These are phyloP conservation scores for Sphaeridia pumilis DNA, from an alignment of 2,888 invertebrate species.

Conservation along the genomic window DNA sequence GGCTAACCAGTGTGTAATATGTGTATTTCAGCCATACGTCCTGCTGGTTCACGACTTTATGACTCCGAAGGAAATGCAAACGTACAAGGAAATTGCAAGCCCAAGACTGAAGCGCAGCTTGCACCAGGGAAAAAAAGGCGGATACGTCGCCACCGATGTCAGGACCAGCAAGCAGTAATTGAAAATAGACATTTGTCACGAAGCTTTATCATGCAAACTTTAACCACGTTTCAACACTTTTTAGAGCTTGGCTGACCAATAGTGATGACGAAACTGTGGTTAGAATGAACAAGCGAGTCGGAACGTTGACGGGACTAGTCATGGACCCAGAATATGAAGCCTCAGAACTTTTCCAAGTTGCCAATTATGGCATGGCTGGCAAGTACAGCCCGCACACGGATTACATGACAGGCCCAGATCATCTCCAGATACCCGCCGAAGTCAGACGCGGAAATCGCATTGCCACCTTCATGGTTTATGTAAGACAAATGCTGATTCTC, in stretches of 20 bases:
- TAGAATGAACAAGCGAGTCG: slow-evolving; percentile 27
- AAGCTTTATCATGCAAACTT: background rate
- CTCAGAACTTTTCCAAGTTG: slow-evolving; percentile 36
- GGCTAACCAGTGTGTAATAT: no score
- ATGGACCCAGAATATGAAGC: slow-evolving; percentile 35
- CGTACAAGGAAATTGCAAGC: slow-evolving; percentile 31
- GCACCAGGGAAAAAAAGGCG: slow-evolving; percentile 35
- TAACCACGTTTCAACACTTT: background rate
- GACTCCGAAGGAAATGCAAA: slow-evolving; percentile 31
- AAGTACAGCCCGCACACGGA: slow-evolving; percentile 37
- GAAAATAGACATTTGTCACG: no score
- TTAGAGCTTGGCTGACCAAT: slow-evolving; percentile 37
- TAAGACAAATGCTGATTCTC: slow-evolving; percentile 15
- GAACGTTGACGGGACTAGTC: slow-evolving; percentile 28
- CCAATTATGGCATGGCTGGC: slow-evolving; percentile 38
- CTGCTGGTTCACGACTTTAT: slow-evolving; percentile 36
- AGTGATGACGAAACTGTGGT: slow-evolving; percentile 30
- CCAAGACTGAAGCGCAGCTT: slow-evolving; percentile 33
- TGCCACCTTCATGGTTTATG: slow-evolving; percentile 37
- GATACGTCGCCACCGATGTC: slow-evolving; percentile 36
- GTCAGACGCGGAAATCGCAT: slow-evolving; percentile 36
- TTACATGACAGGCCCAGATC: slow-evolving; percentile 31
- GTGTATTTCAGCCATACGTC: slow-evolving; percentile 35
- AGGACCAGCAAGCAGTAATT: slow-evolving; percentile 37
- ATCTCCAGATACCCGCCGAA: slow-evolving; percentile 30